phyloP scores from a whole-genome alignment of 2,797 vertebrate genomes.

The Helicolenus hilgendorfi region DNA sequence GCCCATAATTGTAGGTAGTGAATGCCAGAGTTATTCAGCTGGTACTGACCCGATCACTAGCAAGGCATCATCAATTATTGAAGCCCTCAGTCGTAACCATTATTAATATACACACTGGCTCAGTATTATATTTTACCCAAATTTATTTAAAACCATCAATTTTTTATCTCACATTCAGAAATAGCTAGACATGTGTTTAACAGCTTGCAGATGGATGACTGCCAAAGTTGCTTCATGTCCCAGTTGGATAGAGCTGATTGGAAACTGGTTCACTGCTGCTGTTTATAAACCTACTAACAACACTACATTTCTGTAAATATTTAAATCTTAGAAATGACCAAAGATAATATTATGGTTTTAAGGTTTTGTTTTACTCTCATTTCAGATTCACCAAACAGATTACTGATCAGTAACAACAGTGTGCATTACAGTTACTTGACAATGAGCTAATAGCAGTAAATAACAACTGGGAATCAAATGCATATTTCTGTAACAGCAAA shows the following conservation, averaged over 20 bases:
- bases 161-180: conserved; percentile 54
- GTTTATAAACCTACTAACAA: conserved; percentile 20
- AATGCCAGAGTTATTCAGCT: conserved; percentile 28
- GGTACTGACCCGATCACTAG: conserved; percentile 20
- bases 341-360: neutral
- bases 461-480: neutral
- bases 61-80: conserved; percentile 43
- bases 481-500: neutral
- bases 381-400: neutral
- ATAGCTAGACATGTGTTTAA: conserved; percentile 53
- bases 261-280: conserved; percentile 59
- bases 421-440: neutral
- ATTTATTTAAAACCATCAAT: conserved; percentile 51
- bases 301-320: neutral
- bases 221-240: conserved; percentile 56
- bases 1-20: conserved; percentile 31
- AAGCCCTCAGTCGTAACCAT: conserved; percentile 38
- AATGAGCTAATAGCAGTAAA: neutral
- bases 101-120: conserved; percentile 36
- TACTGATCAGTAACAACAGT: neutral
- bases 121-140: conserved; percentile 29
- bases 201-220: conserved; percentile 56
- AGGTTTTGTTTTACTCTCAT: neutral
- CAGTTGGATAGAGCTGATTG: conserved; percentile 49
- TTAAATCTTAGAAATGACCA: neutral